These are phyloP conservation scores for Pungitius pungitius DNA, from an alignment of 2,113 vertebrate genomes.

Conservation along the genomic window DNA sequence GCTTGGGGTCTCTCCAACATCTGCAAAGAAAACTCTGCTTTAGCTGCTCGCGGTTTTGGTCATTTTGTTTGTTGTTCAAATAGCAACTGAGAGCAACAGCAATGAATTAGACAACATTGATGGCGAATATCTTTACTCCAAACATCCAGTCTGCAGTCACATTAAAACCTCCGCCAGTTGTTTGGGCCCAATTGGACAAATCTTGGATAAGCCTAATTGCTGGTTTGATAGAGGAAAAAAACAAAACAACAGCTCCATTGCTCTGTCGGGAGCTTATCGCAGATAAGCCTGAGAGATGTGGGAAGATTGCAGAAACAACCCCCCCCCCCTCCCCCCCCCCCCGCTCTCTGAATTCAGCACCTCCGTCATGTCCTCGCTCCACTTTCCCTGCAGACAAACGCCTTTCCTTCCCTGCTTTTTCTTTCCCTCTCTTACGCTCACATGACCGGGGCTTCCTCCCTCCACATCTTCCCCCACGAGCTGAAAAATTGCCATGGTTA, in stretches of 20 bases:
- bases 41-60: conserved; percentile 31
- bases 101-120: conserved; percentile 43
- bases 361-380: conserved; percentile 46
- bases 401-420: conserved; percentile 14
- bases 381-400: conserved; percentile 23
- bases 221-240: conserved; percentile 66
- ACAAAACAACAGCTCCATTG: conserved; percentile 59
- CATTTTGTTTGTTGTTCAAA: too few relatives aligned
- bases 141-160: conserved; percentile 41
- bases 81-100: conserved; percentile 43
- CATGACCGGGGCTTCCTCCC: conserved; percentile 17
- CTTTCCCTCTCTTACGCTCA: conserved; percentile 19
- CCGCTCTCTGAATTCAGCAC: too few relatives aligned
- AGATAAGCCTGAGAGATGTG: conserved; percentile 61
- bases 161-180: too few relatives aligned
- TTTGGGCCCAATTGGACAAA: conserved; percentile 69
- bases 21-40: conserved; percentile 34
- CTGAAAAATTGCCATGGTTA: conserved; percentile 45
- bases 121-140: conserved; percentile 53
- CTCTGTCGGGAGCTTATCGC: conserved; percentile 66
- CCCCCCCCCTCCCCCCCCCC: too few relatives aligned
- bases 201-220: conserved; percentile 76
- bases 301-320: conserved; percentile 70
- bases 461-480: conserved; percentile 16
- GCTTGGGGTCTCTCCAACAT: conserved; percentile 24